These are phyloP conservation scores for Diaphora mendica DNA, from an alignment of 2,888 invertebrate genomes.

Conservation along the genomic window DNA sequence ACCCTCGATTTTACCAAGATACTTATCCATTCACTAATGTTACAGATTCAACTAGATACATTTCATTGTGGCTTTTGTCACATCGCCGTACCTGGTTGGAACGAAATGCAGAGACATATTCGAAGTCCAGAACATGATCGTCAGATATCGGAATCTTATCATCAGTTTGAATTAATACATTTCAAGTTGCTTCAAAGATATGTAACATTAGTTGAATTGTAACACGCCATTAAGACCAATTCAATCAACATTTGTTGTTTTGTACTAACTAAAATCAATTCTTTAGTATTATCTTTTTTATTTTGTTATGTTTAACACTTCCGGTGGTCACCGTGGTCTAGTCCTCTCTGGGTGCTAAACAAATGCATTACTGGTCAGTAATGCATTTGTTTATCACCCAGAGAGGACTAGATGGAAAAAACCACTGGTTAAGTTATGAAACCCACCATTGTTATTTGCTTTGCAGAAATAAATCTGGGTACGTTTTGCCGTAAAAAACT, in stretches of 20 bases:
- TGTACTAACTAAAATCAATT: too few relatives aligned
- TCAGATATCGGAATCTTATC: background rate
- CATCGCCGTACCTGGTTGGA: conserved; percentile 45
- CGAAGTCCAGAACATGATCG: conserved; percentile 40
- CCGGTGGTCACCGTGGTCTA: too few relatives aligned
- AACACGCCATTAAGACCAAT: background rate
- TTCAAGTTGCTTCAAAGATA: background rate
- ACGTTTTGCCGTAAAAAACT: too few relatives aligned
- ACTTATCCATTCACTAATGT: background rate
- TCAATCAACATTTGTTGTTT: background rate
- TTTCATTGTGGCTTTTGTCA: conserved; percentile 69
- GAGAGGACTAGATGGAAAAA: too few relatives aligned
- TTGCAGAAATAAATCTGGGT: too few relatives aligned
- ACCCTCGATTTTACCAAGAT: background rate
- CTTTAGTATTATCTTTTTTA: too few relatives aligned
- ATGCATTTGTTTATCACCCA: too few relatives aligned
- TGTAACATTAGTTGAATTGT: background rate
- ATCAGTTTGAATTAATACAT: background rate
- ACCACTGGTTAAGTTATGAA: too few relatives aligned
- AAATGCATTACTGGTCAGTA: too few relatives aligned
- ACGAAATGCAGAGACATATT: conserved; percentile 51
- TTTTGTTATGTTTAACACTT: too few relatives aligned
- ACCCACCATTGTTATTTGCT: too few relatives aligned
- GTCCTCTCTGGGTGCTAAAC: too few relatives aligned
- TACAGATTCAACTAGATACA: conserved; percentile 53